Evolutionary conservation across 2,888 invertebrate genomes (phyloP).

Genomic region (Drosophila algonquin): DNA sequence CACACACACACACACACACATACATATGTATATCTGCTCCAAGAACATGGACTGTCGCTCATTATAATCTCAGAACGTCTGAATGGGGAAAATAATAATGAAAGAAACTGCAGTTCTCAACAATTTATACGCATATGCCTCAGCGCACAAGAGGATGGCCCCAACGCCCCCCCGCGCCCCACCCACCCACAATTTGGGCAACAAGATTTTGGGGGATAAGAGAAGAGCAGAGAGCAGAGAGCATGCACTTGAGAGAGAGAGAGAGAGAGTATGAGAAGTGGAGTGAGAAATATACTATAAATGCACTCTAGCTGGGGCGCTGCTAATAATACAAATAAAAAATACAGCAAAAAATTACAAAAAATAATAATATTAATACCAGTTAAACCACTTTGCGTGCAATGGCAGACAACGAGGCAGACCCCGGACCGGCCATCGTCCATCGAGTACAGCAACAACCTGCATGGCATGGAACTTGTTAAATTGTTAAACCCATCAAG

Average conservation of each 20-base stretch:
- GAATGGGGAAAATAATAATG: neutral
- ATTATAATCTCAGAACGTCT: conserved; percentile 23
- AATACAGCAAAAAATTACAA: neutral
- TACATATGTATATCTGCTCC: neutral
- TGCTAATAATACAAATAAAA: conserved; percentile 32
- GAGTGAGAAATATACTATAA: conserved; percentile 23
- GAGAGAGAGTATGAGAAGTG: conserved; percentile 15
- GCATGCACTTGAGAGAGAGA: conserved; percentile 7
- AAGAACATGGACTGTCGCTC: conserved; percentile 23
- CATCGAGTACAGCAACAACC: conserved; percentile 23
- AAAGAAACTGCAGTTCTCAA: conserved; percentile 3
- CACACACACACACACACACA: neutral
- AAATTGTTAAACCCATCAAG: conserved; percentile 47
- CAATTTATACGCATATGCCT: conserved; percentile 12
- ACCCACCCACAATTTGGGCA: neutral
- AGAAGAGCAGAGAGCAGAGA: conserved; percentile 5
- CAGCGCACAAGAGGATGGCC: neutral
- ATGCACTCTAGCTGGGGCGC: conserved; percentile 24
- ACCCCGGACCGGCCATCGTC: conserved; percentile 24
- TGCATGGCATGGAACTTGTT: conserved; percentile 54
- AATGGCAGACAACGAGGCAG: conserved; percentile 70
- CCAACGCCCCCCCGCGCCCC: no score
- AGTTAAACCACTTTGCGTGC: conserved; percentile 74
- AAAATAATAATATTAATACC: conserved; percentile 64
- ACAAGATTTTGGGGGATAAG: conserved; percentile 6